These are phyloP conservation scores for Pseudomyrmex sp. DNA, from an alignment of 1,140 invertebrate genomes.

Conservation along the genomic window DNA sequence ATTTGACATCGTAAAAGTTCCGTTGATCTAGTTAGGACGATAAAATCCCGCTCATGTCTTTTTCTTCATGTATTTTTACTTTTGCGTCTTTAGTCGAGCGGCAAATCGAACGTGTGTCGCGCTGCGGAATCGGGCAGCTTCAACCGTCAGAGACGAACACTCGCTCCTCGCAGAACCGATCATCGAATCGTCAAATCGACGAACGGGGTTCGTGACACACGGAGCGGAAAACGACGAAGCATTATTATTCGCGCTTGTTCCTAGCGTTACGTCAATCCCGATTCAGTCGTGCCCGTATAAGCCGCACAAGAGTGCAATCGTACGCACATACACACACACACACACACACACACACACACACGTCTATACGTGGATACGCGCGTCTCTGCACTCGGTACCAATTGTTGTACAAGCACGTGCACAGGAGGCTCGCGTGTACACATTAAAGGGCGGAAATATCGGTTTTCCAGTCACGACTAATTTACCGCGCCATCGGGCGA, in stretches of 20 bases:
- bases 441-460: slow-evolving; percentile 64
- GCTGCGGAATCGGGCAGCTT: background rate
- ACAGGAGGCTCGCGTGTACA: slow-evolving; percentile 51
- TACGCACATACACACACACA: background rate
- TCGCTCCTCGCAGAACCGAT: background rate
- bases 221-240: slow-evolving; percentile 40
- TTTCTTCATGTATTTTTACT: background rate
- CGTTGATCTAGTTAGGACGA: slow-evolving; percentile 41
- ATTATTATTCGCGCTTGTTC: slow-evolving; percentile 40
- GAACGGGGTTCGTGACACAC: slow-evolving; percentile 11
- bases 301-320: slow-evolving; percentile 10
- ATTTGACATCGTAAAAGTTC: slow-evolving; percentile 31
- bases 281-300: slow-evolving; percentile 21
- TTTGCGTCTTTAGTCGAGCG: slow-evolving; percentile 31
- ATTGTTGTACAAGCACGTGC: slow-evolving; percentile 44
- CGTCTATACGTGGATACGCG: slow-evolving; percentile 2
- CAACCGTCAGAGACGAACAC: slow-evolving; percentile 3
- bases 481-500: slow-evolving; percentile 62
- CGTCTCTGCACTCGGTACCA: slow-evolving; percentile 17
- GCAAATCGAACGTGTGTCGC: slow-evolving; percentile 22
- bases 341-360: background rate
- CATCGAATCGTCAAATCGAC: slow-evolving; percentile 45
- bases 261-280: slow-evolving; percentile 44
- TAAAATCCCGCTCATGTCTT: slow-evolving; percentile 22
- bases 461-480: slow-evolving; percentile 63